Conservation (phyloP, 2,888 invertebrate species). For the Ephialtes manifestator region DNA sequence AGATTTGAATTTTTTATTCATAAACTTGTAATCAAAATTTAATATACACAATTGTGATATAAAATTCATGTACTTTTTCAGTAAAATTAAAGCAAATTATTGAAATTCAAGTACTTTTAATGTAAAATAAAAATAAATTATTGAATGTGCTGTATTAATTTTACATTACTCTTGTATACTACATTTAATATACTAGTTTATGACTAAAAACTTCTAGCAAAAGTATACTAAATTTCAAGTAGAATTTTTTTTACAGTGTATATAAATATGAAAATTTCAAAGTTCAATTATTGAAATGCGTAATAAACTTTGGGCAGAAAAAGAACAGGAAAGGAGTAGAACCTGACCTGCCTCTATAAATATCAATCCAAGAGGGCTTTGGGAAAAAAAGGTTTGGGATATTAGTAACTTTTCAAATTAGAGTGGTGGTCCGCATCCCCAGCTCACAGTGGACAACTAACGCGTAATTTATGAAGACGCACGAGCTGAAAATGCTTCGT, state of each 20-base stretch:
- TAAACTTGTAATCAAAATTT: too few relatives aligned
- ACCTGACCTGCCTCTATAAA: constrained; percentile 41
- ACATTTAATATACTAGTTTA: too few relatives aligned
- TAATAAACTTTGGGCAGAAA: neutral
- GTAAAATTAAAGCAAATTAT: too few relatives aligned
- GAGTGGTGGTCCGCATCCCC: constrained; percentile 19
- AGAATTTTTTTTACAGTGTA: neutral
- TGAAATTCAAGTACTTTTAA: too few relatives aligned
- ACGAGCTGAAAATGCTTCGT: constrained; percentile 54
- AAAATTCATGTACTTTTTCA: too few relatives aligned
- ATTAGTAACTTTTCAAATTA: constrained; percentile 66
- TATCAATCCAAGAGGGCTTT: neutral
- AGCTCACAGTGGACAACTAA: constrained; percentile 42
- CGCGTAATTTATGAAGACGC: constrained; percentile 66
- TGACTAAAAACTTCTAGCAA: too few relatives aligned
- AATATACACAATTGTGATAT: too few relatives aligned
- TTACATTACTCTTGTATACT: too few relatives aligned
- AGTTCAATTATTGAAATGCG: constrained; percentile 9
- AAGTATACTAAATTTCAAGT: too few relatives aligned
- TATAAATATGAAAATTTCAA: neutral
- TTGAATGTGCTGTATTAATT: too few relatives aligned
- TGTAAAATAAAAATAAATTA: too few relatives aligned
- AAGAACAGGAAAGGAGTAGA: neutral
- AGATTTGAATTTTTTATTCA: too few relatives aligned
- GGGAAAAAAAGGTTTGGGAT: constrained; percentile 15